Evolutionary conservation across 1,140 invertebrate species (phyloP).

Genomic region (Rhagoletis zephyria): DNA sequence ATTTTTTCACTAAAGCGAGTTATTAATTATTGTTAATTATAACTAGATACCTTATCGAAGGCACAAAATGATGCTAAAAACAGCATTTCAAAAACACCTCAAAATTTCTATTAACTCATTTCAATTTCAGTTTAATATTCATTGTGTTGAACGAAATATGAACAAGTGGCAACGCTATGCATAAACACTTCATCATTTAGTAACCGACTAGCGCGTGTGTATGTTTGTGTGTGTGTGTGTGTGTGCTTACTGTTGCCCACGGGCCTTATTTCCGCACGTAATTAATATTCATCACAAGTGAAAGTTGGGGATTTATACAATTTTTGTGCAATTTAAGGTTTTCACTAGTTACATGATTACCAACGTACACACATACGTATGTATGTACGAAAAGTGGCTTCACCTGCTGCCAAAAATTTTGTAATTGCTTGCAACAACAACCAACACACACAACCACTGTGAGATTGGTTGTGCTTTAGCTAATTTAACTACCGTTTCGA

Average conservation of each 20-base stretch:
- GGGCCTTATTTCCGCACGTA: background rate
- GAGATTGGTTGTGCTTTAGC: background rate
- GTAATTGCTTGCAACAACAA: background rate
- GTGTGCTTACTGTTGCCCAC: background rate
- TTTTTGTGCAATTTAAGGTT: background rate
- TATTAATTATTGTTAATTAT: no score
- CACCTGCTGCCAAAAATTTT: background rate
- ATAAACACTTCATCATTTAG: background rate
- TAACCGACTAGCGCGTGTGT: background rate
- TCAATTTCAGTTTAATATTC: no score
- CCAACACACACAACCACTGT: background rate
- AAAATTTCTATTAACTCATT: no score
- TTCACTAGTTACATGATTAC: no score
- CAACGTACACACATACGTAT: no score
- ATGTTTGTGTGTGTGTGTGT: background rate
- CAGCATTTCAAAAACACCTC: no score
- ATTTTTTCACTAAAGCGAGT: no score
- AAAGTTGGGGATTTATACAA: constrained; percentile 19
- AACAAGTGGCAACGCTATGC: background rate
- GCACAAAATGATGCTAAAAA: no score
- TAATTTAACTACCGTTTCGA: background rate
- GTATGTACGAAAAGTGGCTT: background rate
- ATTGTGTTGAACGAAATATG: no score
- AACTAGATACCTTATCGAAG: no score
- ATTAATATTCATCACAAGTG: constrained; percentile 51